Evolutionary conservation across 2,888 invertebrate species (phyloP), one percentile per base, ranked within the genome.

Genomic region (Eristalis arbustorum): DNA sequence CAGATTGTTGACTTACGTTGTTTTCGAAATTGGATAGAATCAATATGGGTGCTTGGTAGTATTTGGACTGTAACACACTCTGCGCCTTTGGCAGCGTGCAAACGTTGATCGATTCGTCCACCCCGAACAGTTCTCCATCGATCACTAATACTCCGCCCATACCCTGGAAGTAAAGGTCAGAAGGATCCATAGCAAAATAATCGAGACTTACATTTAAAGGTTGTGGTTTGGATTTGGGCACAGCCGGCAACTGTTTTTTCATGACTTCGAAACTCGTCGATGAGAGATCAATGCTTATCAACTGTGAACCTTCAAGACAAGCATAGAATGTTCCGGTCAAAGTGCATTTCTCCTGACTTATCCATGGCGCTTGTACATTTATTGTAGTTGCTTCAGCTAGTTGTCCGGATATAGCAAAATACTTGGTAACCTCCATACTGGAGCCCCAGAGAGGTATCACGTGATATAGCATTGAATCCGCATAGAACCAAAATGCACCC

Each of bases 371-470:
- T n/a, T 94, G 93, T 66, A 96, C 91, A 90, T 94, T 95, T 0
- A 94, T 94, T 5, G 94, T 93, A 18, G 94, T 94, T 66, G 93
- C 92, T 88, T 94, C 94, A 37, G 90, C 88, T 23, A 83, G 63
- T 78, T 94, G 94, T 2, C 96, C 96, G 2, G 94, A 94, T 77
- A 94, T 92, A 1, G 95, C 91, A 89, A 95, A 94, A 89, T 96
- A 96, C 88, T 94, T 93, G 0, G 95, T 94, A 14, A 96, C 94
- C 90, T 96, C 96, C 5, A 96, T 91, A 89, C 95, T 95, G 0
- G 95, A 95, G 0, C 94, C 93, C 89, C 94, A 93, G 8, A 94
- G 93, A 0, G 95, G 95, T 64, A 95, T 91, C 88, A 96, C 93
- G 90, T 96, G 95, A 37, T 95, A 93, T 14, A 96, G 91, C 90